Evolutionary conservation across 2,797 vertebrate species (phyloP).

Genomic region (Enteromius argenteus): DNA sequence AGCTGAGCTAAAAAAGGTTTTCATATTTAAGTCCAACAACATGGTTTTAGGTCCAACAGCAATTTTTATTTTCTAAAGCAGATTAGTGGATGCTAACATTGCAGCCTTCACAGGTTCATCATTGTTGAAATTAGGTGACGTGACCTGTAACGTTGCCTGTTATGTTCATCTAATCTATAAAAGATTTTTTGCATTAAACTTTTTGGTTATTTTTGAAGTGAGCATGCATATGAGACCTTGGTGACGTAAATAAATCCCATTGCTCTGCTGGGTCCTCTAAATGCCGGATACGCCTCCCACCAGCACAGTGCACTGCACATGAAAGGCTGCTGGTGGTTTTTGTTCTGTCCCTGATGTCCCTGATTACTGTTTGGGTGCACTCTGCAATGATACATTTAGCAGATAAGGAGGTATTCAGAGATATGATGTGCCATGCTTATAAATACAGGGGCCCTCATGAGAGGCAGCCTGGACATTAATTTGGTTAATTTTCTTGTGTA

Average conservation of each 20-base stretch:
- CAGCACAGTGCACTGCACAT: slow-evolving; percentile 30
- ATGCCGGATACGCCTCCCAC: slow-evolving; percentile 38
- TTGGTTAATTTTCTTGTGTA: background rate
- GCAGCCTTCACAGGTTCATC: background rate
- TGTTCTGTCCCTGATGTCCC: slow-evolving; percentile 23
- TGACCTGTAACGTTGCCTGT: background rate
- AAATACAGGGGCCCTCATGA: background rate
- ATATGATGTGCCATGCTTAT: slow-evolving; percentile 29
- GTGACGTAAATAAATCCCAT: background rate
- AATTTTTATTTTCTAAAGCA: slow-evolving; percentile 3
- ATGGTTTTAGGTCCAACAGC: background rate
- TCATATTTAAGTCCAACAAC: background rate
- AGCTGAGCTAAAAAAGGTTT: background rate
- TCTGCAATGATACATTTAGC: slow-evolving; percentile 48
- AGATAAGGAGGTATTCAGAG: slow-evolving; percentile 27
- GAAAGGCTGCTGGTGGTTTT: slow-evolving; percentile 40
- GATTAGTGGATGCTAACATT: slow-evolving; percentile 8
- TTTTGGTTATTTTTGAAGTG: background rate
- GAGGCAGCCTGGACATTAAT: background rate
- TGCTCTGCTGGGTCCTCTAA: slow-evolving; percentile 33
- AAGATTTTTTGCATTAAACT: background rate
- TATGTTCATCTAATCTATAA: background rate
- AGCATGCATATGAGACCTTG: slow-evolving; percentile 12
- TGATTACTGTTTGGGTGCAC: slow-evolving; percentile 47
- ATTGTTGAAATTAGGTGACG: background rate